Percentiles rank a stretch among this genome's conserved stretches.
Conservation (phyloP, 2,113 vertebrate genomes). For the Muntiacus muntjak region DNA sequence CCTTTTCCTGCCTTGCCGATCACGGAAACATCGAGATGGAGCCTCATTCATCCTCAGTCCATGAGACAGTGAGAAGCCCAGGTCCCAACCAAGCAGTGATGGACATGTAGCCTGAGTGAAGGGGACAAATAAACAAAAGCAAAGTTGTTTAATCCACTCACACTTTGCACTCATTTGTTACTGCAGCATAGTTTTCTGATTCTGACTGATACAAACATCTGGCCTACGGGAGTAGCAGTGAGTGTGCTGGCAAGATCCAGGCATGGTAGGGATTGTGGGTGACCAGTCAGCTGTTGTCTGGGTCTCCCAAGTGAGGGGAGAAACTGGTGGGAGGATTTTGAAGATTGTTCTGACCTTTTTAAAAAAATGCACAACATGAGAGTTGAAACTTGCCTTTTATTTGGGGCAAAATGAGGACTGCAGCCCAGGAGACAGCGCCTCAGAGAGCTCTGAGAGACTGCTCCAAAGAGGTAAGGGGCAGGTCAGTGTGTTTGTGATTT, state of each 20-base stretch:
- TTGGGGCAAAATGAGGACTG: neutral
- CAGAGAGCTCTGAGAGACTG: neutral
- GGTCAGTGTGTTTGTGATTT: neutral
- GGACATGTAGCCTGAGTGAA: rapidly evolving
- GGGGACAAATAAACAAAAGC: neutral
- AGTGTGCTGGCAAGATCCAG: neutral
- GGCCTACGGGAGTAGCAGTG: neutral
- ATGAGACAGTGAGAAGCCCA: neutral
- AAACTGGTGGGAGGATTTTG: neutral
- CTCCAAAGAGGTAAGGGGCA: neutral
- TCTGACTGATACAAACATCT: neutral
- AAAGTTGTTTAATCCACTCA: rapidly evolving
- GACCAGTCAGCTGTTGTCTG: rapidly evolving
- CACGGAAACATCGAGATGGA: rapidly evolving
- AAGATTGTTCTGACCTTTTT: neutral
- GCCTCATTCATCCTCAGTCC: neutral
- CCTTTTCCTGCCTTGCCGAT: neutral
- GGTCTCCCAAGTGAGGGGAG: neutral
- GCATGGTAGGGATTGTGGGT: neutral
- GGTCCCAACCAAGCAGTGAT: no score
- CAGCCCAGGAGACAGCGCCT: rapidly evolving
- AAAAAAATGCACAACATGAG: neutral
- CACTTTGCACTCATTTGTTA: neutral
- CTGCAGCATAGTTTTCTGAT: no score
- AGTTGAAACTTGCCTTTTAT: neutral